Evolutionary conservation across 30 jellyfish, hydroid and myxozoan genomes (phyloP), one percentile per base, ranked within the genome.

Genomic region (Hydractinia echinata): DNA sequence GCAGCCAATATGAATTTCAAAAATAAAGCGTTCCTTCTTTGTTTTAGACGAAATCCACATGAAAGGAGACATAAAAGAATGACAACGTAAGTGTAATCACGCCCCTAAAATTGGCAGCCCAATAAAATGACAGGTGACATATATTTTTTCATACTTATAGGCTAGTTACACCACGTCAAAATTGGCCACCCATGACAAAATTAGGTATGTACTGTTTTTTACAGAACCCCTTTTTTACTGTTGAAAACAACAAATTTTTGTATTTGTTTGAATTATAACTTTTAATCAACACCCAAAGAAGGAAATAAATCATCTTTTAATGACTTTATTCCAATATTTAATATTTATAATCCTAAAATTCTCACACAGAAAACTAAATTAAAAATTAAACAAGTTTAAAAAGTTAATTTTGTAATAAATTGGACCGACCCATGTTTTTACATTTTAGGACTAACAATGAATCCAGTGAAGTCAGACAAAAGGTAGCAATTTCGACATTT

Each of bases 101-200:
- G 2, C 18, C 1, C 18, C n/a, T 60, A 60, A 60, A 60, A 60
- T 2, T 13, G 70, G 16, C 18, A 13, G 70, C n/a, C 18, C n/a
- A 60, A 66, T 7, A 66, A 6, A 0, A 19, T 13, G 48, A 66
- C 53, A 8, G 20, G 30, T 51, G 10, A 8, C 8, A 19, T 39
- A 19, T 51, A 7, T 71, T 53, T 61, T 9, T 7, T 50, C 4
- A 51, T 89, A 1, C 52, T 72, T 55, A 16, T 48, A 93, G 99
- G 90, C 79, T 93, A 48, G 95, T 93, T 18, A 76, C 95, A 16
- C 95, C 95, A 15, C 83, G 92, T 49, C 95, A 67, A 55, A 72
- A 77, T 11, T 93, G 99, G 99, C 89, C 89, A 16, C 89, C 95
- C n/a, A 85, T 86, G 19, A 53, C 84, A 10, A 93, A 87, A 72